Conservation (phyloP, 2,888 invertebrate genomes). For the Malachius bipustulatus region DNA sequence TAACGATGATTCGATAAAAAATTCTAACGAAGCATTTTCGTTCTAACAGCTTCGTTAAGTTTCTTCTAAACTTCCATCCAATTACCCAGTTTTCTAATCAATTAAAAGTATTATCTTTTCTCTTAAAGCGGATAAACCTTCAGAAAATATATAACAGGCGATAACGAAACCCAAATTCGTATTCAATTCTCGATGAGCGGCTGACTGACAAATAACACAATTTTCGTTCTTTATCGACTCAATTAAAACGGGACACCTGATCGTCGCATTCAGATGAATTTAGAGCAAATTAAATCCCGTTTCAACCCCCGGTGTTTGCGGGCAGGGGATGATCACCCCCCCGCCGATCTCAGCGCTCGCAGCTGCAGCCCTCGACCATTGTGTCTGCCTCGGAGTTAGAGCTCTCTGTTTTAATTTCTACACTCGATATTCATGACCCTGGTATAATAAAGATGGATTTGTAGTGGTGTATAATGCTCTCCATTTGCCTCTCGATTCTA, state of each 20-base stretch:
- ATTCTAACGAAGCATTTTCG: too few species aligned
- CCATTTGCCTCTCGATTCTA: slow-evolving; percentile 7
- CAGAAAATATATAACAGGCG: too few species aligned
- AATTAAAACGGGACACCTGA: slow-evolving; percentile 22
- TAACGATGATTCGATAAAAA: too few species aligned
- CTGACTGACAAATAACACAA: slow-evolving; percentile 5
- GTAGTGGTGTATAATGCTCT: slow-evolving; percentile 28
- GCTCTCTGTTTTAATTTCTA: slow-evolving; percentile 34
- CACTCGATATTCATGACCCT: slow-evolving; percentile 37
- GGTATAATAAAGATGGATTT: slow-evolving; percentile 34
- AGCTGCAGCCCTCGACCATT: slow-evolving; percentile 31
- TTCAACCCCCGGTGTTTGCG: slow-evolving; percentile 19
- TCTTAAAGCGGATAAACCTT: too few species aligned
- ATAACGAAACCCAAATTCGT: too few species aligned
- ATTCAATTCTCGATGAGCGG: too few species aligned
- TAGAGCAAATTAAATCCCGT: slow-evolving; percentile 25
- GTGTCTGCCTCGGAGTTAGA: slow-evolving; percentile 26
- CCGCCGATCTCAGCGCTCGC: slow-evolving; percentile 21
- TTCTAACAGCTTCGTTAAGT: too few species aligned
- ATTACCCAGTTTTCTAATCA: too few species aligned
- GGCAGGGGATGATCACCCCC: slow-evolving; percentile 10
- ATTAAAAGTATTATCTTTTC: too few species aligned
- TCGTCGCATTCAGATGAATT: slow-evolving; percentile 22
- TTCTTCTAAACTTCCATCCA: too few species aligned
- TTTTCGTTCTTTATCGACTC: slow-evolving; percentile 9